Evolutionary conservation across 2,888 invertebrate species (phyloP).

Genomic region (Amblyjoppa proteus): DNA sequence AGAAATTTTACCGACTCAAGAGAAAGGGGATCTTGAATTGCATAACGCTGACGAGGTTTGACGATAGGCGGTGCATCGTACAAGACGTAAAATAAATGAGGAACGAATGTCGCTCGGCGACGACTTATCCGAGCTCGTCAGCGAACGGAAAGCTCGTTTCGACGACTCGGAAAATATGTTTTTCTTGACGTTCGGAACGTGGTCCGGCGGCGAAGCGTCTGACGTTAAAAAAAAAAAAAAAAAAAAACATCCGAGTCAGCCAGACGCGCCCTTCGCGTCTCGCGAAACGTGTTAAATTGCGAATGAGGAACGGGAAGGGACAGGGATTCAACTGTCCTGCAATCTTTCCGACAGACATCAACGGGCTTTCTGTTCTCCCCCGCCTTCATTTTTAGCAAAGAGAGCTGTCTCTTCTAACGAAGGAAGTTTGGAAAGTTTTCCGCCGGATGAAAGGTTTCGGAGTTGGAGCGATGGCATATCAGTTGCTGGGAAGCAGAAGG

Average conservation of each 20-base stretch:
- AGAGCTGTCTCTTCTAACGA: slow-evolving; percentile 27
- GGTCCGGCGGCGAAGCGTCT: slow-evolving; percentile 7
- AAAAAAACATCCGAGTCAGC: slow-evolving; percentile 48
- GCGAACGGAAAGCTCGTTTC: background rate
- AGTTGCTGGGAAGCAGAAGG: too few relatives aligned
- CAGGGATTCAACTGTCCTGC: slow-evolving; percentile 36
- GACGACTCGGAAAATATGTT: slow-evolving; percentile 26
- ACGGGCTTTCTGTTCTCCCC: slow-evolving; percentile 14
- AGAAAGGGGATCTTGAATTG: background rate
- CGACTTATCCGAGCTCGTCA: background rate
- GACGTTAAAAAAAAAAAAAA: slow-evolving; percentile 11
- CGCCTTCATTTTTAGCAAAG: background rate
- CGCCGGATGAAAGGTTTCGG: background rate
- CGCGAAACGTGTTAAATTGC: slow-evolving; percentile 63
- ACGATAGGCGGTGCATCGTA: background rate
- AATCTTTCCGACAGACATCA: slow-evolving; percentile 41
- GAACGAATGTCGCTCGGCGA: background rate
- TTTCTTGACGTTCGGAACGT: background rate
- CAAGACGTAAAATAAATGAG: background rate
- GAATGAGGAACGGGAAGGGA: slow-evolving; percentile 49
- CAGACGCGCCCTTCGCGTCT: slow-evolving; percentile 17
- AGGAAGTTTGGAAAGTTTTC: slow-evolving; percentile 23
- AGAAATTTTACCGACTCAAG: background rate
- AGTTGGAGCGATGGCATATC: background rate
- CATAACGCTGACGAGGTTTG: background rate